These are phyloP conservation scores for Cancer borealis DNA, from an alignment of 2,888 invertebrate genomes.

Conservation along the genomic window DNA sequence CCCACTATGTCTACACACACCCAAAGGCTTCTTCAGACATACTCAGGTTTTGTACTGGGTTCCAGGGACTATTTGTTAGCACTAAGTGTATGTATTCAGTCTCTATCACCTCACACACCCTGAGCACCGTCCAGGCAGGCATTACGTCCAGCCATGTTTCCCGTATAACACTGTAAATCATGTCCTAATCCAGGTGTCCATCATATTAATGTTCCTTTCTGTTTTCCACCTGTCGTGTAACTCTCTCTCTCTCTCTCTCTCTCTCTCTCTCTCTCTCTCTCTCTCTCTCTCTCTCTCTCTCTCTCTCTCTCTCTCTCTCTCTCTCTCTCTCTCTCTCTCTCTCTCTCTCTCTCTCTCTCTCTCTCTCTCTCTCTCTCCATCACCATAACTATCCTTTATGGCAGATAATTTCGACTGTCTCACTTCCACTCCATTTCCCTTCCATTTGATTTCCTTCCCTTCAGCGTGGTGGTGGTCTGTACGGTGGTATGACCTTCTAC, in stretches of 20 bases:
- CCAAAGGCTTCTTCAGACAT: no score
- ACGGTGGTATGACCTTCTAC: not conserved
- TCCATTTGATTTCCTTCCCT: constrained; percentile 43
- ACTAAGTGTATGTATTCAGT: no score
- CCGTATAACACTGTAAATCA: not conserved
- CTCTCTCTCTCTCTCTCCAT: constrained; percentile 46
- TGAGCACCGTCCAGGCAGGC: not conserved
- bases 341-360: not conserved
- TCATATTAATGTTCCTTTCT: not conserved
- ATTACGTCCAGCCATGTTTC: not conserved
- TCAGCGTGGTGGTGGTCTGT: not conserved
- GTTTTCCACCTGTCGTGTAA: not conserved
- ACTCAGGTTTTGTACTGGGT: no score
- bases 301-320: constrained; percentile 46
- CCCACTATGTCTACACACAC: no score
- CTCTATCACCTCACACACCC: no score
- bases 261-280: no score
- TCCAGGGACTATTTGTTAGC: no score
- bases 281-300: constrained; percentile 2
- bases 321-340: not conserved
- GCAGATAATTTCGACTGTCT: not conserved
- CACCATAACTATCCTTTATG: not conserved
- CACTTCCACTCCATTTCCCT: not conserved
- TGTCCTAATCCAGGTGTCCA: not conserved
- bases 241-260: not conserved